A percentile compares a stretch with the other conserved stretches of the same genome.
These are phyloP conservation scores for Hirtodrosophila confusa DNA, from an alignment of 2,888 invertebrate species.

Conservation along the genomic window DNA sequence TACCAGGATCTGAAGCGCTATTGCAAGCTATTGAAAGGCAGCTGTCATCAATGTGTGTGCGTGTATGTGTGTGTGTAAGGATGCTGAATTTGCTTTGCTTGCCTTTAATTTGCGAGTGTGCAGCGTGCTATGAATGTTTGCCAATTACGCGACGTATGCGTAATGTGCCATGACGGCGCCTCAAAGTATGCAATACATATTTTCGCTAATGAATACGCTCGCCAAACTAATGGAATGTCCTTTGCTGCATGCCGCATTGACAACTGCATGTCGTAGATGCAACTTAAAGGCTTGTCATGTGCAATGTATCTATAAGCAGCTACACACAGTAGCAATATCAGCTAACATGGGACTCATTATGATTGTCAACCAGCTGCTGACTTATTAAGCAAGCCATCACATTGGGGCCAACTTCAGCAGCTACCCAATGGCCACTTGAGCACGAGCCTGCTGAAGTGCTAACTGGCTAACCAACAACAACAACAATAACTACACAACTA, in stretches of 20 bases:
- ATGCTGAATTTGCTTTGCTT: slow-evolving; percentile 18
- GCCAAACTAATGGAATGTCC: not conserved
- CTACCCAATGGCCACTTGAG: slow-evolving; percentile 39
- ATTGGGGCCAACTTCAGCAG: slow-evolving; percentile 28
- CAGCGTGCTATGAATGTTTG: slow-evolving; percentile 7
- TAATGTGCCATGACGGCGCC: slow-evolving; percentile 23
- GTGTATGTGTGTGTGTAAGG: slow-evolving; percentile 4
- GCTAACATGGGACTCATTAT: slow-evolving; percentile 21
- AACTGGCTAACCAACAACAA: slow-evolving; percentile 25
- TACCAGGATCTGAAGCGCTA: not conserved
- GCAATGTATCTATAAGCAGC: not conserved
- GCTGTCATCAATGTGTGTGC: slow-evolving; percentile 3
- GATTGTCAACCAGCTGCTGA: slow-evolving; percentile 25
- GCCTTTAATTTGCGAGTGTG: slow-evolving; percentile 30
- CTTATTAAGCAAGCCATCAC: slow-evolving; percentile 34
- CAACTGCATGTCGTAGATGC: not conserved
- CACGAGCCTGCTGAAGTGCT: slow-evolving; percentile 43
- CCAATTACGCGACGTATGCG: slow-evolving; percentile 32
- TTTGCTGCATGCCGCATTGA: slow-evolving; percentile 7
- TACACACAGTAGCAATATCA: slow-evolving; percentile 20
- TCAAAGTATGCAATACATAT: slow-evolving; percentile 36
- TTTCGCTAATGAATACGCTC: slow-evolving; percentile 38
- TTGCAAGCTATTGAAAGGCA: slow-evolving; percentile 8
- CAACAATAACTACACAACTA: not conserved
- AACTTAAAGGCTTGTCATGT: not conserved